A percentile compares a stretch with the other conserved stretches of the same genome.
phyloP scores from a whole-genome alignment of 2,797 vertebrate species.

The Rhinophrynus dorsalis region DNA sequence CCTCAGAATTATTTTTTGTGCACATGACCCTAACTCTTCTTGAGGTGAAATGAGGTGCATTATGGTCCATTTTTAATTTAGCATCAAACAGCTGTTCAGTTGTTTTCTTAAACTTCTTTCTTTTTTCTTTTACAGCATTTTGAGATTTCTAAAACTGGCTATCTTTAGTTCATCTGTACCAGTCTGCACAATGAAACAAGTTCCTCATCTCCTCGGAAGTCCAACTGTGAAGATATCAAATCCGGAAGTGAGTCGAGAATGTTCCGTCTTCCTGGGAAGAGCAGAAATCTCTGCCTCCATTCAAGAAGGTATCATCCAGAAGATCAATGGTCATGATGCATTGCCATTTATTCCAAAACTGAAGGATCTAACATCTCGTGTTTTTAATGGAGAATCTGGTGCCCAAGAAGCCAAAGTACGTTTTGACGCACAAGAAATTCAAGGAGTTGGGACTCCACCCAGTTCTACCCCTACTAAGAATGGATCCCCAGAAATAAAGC shows the following conservation, averaged over 20 bases:
- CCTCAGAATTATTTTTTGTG: no score
- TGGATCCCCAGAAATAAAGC: constrained; percentile 83
- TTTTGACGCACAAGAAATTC: constrained; percentile 77
- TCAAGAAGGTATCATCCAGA: constrained; percentile 86
- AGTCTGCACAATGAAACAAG: constrained; percentile 91
- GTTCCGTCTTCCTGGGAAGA: constrained; percentile 86
- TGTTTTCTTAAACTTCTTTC: constrained; percentile 5
- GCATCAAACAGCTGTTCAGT: background rate
- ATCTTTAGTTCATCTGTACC: constrained; percentile 48
- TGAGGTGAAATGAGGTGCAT: no score
- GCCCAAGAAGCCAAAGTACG: constrained; percentile 75
- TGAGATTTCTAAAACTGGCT: constrained; percentile 68
- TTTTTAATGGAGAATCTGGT: constrained; percentile 91
- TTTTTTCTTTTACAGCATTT: constrained; percentile 62
- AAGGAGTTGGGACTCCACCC: constrained; percentile 78
- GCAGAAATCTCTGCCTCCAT: constrained; percentile 83
- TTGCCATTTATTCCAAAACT: constrained; percentile 77
- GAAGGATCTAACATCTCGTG: constrained; percentile 88
- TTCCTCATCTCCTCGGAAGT: constrained; percentile 80
- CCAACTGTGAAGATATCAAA: constrained; percentile 72
- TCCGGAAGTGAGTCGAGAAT: constrained; percentile 82
- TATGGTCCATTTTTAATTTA: no score
- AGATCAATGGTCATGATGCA: constrained; percentile 81
- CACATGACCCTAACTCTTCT: no score
- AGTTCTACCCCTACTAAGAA: constrained; percentile 76